phyloP scores from a whole-genome alignment of 2,888 invertebrate genomes.

The Cordilura impudica region DNA sequence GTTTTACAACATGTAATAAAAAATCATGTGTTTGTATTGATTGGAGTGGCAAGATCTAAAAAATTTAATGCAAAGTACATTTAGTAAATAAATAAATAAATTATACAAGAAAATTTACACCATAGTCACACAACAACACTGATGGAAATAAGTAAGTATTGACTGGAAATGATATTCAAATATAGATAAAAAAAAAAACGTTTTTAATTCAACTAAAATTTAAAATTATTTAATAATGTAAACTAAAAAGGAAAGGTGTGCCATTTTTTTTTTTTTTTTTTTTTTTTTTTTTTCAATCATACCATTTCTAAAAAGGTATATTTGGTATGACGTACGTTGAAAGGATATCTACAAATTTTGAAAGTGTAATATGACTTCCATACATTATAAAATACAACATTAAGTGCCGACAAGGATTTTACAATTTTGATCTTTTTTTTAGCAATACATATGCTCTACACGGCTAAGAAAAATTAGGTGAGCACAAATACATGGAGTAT shows the following conservation, averaged over 20 bases:
- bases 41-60: not conserved
- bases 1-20: conserved; percentile 13
- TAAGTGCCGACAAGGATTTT: not conserved
- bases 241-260: not conserved
- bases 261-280: not conserved
- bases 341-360: not conserved
- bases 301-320: not conserved
- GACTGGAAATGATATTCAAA: not conserved
- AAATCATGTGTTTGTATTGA: not conserved
- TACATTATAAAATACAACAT: conserved; percentile 15
- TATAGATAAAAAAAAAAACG: not conserved
- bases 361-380: not conserved
- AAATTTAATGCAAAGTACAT: not conserved
- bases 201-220: too few relatives aligned
- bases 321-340: not conserved
- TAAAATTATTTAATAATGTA: not conserved
- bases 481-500: conserved; percentile 36
- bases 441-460: conserved; percentile 34
- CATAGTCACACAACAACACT: not conserved
- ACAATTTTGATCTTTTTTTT: not conserved
- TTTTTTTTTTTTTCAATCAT: not conserved
- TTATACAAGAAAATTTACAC: not conserved
- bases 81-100: conserved; percentile 1
- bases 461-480: not conserved
- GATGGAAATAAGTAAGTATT: not conserved